Percentiles rank a stretch among this genome's conserved stretches.
Evolutionary conservation across 2,797 vertebrate species (phyloP).

Genomic region (Leptatherina wallacei): DNA sequence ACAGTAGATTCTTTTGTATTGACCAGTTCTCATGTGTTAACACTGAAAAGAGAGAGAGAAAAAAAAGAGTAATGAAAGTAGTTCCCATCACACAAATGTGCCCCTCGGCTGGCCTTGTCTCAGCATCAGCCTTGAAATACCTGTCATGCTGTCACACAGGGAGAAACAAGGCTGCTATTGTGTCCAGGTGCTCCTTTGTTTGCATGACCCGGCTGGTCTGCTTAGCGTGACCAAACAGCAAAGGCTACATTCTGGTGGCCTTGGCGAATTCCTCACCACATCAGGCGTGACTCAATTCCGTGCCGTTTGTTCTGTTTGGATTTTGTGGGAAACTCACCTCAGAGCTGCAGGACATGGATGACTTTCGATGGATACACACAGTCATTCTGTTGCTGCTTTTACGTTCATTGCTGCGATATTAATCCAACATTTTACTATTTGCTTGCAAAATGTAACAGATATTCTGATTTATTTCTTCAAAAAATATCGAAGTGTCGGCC

Average conservation of each 20-base stretch:
- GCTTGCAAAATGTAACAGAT: background rate
- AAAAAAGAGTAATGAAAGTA: background rate
- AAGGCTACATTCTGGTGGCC: slow-evolving; percentile 38
- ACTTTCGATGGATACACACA: background rate
- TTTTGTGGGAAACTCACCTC: slow-evolving; percentile 30
- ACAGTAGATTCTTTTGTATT: background rate
- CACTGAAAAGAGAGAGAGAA: background rate
- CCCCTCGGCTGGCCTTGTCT: slow-evolving; percentile 6
- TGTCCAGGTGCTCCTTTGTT: slow-evolving; percentile 70
- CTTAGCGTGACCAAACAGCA: slow-evolving; percentile 35
- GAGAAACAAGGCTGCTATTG: slow-evolving; percentile 57
- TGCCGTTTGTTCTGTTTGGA: slow-evolving; percentile 29
- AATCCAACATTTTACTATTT: background rate
- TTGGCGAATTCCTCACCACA: slow-evolving; percentile 49
- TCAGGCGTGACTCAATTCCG: slow-evolving; percentile 32
- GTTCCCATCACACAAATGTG: slow-evolving; percentile 15
- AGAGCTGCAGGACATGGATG: slow-evolving; percentile 7
- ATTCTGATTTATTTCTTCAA: background rate
- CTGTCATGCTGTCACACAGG: slow-evolving; percentile 48
- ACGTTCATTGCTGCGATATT: background rate
- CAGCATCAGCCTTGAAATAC: slow-evolving; percentile 55
- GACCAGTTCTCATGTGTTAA: background rate
- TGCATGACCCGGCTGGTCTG: slow-evolving; percentile 43
- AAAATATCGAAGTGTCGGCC: too few relatives aligned
- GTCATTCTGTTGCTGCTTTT: slow-evolving; percentile 7